phyloP scores from a whole-genome alignment of 2,888 invertebrate species.

The Folsomia candida region DNA sequence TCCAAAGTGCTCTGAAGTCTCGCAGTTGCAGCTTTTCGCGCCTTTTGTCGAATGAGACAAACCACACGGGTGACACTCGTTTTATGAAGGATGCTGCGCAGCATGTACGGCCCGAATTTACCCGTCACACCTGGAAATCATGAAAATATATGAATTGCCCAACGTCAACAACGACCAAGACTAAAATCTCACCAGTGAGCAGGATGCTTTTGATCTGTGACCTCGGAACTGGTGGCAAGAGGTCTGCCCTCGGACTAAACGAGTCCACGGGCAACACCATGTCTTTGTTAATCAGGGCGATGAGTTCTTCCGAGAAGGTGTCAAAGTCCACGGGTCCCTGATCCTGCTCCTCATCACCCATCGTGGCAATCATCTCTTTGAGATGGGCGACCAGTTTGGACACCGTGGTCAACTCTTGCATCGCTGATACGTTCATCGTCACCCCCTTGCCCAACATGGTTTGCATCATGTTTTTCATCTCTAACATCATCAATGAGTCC shows the following conservation, averaged over 20 bases:
- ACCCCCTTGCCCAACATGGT: conserved; percentile 35
- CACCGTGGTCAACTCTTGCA: neutral
- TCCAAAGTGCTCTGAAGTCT: conserved; percentile 27
- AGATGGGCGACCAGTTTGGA: conserved; percentile 25
- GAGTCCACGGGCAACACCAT: conserved; percentile 25
- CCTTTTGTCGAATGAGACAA: conserved; percentile 36
- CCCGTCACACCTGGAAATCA: no score
- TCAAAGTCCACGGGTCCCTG: neutral
- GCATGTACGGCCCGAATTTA: conserved; percentile 36
- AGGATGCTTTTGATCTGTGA: conserved; percentile 33
- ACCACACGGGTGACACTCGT: conserved; percentile 21
- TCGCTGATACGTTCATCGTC: conserved; percentile 20
- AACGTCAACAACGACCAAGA: neutral
- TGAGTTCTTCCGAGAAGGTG: conserved; percentile 1
- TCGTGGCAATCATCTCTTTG: conserved; percentile 22
- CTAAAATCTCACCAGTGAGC: conserved; percentile 36
- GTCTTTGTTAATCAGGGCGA: conserved; percentile 25
- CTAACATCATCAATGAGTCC: conserved; percentile 34
- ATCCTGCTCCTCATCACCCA: conserved; percentile 8
- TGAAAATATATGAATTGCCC: neutral
- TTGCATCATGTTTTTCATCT: conserved; percentile 38
- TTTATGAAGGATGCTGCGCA: conserved; percentile 17
- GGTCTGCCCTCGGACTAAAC: neutral
- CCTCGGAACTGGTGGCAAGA: conserved; percentile 16
- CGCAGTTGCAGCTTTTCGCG: conserved; percentile 17